Percentiles rank a stretch among this genome's conserved stretches.
Evolutionary conservation across 2,113 vertebrate species (phyloP).

Genomic region (Sylvietta virens): DNA sequence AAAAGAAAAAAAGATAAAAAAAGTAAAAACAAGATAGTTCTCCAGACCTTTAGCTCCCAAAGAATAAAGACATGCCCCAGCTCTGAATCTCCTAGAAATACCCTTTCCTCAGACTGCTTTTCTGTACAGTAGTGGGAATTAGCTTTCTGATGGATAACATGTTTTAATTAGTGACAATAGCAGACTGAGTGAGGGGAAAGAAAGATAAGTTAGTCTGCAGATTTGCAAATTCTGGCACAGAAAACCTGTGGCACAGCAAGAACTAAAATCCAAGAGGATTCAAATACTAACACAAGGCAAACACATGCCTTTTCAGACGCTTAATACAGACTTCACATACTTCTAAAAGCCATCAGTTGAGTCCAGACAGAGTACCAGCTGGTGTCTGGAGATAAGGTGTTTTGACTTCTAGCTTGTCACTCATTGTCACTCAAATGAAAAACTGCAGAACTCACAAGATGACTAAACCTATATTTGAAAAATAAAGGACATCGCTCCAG

Average conservation of each 20-base stretch:
- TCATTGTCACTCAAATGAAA: conserved; percentile 7
- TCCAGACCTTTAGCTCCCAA: background rate
- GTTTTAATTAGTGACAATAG: background rate
- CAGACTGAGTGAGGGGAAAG: background rate
- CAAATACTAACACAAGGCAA: background rate
- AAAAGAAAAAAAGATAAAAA: background rate
- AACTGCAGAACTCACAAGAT: background rate
- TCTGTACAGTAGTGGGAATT: background rate
- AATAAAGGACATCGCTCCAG: background rate
- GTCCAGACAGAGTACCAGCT: conserved; percentile 25
- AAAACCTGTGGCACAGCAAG: background rate
- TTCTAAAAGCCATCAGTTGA: background rate
- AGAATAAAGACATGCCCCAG: background rate
- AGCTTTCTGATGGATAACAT: background rate
- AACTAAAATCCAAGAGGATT: background rate
- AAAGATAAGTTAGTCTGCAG: background rate
- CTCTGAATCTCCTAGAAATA: background rate
- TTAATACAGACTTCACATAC: conserved; percentile 2
- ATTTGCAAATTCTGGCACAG: background rate
- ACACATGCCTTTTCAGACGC: background rate
- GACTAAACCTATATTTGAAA: conserved; percentile 4
- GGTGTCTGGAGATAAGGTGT: conserved; percentile 25
- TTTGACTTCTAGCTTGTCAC: conserved; percentile 9
- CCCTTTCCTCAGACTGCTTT: background rate
- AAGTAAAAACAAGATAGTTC: background rate